These are phyloP conservation scores for Saccostrea cuccullata DNA, from an alignment of 1,140 invertebrate genomes.

Conservation along the genomic window DNA sequence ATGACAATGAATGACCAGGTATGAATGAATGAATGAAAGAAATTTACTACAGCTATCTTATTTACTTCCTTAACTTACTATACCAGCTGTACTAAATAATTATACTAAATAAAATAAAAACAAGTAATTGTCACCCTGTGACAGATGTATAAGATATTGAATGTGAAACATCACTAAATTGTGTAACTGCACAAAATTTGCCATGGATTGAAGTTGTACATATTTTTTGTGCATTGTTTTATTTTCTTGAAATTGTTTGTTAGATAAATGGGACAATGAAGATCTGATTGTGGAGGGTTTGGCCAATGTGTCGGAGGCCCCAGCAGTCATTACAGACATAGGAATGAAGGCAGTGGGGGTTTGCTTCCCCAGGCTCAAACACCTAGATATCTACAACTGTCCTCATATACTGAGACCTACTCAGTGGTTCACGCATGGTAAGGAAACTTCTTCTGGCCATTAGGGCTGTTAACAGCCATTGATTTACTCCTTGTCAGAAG, in stretches of 20 bases:
- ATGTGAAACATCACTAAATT: too few relatives aligned
- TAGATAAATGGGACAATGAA: constrained; percentile 69
- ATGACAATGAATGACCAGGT: too few relatives aligned
- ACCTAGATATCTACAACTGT: constrained; percentile 70
- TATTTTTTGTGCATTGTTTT: neutral
- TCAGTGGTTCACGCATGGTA: constrained; percentile 67
- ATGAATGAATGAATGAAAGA: too few relatives aligned
- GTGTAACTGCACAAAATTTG: too few relatives aligned
- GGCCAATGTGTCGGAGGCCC: constrained; percentile 68
- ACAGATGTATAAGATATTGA: too few relatives aligned
- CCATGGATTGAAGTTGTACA: neutral
- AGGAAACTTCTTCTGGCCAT: neutral
- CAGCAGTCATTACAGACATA: constrained; percentile 72
- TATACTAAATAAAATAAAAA: too few relatives aligned
- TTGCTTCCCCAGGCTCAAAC: constrained; percentile 64
- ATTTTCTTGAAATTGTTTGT: constrained; percentile 11
- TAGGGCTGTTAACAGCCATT: too few relatives aligned
- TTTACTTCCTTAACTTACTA: too few relatives aligned
- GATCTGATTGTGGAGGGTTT: constrained; percentile 65
- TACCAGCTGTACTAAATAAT: too few relatives aligned
- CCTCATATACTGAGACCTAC: constrained; percentile 69
- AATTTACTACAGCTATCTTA: too few relatives aligned
- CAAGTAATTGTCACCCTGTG: too few relatives aligned
- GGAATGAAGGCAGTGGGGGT: constrained; percentile 69
- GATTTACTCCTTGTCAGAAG: too few relatives aligned